Conservation (phyloP, 2,888 invertebrate genomes). For the Scaptomyza cyrtandrae region DNA sequence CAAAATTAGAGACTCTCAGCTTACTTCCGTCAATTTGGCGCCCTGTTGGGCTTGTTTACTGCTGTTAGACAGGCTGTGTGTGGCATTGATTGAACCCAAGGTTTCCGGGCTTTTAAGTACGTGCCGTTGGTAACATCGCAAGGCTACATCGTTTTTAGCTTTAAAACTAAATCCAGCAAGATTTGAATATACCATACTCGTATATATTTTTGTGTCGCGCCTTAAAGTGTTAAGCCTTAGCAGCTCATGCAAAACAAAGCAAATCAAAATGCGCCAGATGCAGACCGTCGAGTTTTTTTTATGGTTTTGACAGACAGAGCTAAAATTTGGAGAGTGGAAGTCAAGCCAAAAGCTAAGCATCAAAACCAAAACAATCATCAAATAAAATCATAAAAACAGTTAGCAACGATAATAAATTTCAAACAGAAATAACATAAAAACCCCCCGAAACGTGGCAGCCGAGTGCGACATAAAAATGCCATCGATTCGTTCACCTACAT, state of each 20-base stretch:
- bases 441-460: constrained; percentile 49
- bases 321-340: constrained; percentile 15
- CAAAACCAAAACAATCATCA: constrained; percentile 77
- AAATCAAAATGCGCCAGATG: constrained; percentile 41
- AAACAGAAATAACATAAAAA: constrained; percentile 68
- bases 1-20: constrained; percentile 26
- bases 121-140: constrained; percentile 45
- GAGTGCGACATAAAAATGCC: constrained; percentile 66
- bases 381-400: constrained; percentile 79
- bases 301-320: constrained; percentile 53
- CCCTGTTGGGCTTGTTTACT: constrained; percentile 41
- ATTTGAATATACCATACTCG: not conserved
- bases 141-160: constrained; percentile 15
- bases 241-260: constrained; percentile 19
- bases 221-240: constrained; percentile 44
- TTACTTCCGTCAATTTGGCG: constrained; percentile 42
- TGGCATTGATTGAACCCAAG: constrained; percentile 42
- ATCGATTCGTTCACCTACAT: constrained; percentile 48
- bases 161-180: constrained; percentile 9
- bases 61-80: constrained; percentile 36
- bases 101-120: constrained; percentile 49
- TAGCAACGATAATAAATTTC: constrained; percentile 76
- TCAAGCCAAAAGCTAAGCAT: constrained; percentile 32
- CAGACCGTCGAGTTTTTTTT: constrained; percentile 62
- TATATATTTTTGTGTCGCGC: constrained; percentile 17